These are phyloP conservation scores for Galerucella calmariensis DNA, from an alignment of 2,888 invertebrate species.

Conservation along the genomic window DNA sequence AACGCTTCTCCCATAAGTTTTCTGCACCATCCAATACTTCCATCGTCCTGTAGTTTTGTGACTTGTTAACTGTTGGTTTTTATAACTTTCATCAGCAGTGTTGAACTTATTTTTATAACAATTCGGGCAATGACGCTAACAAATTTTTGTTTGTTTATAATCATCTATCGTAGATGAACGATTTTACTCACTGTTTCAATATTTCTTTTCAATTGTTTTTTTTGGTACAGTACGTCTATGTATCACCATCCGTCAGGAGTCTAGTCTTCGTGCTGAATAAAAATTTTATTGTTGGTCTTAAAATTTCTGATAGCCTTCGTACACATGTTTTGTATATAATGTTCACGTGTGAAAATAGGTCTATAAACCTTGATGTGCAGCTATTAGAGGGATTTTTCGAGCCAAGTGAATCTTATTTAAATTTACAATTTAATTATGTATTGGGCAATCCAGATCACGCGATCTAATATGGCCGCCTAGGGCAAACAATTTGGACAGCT, in stretches of 20 bases:
- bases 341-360: conserved; percentile 50
- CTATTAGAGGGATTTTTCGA: background rate
- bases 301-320: conserved; percentile 40
- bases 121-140: too few species aligned
- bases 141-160: too few species aligned
- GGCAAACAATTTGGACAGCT: too few species aligned
- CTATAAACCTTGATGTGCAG: conserved; percentile 35
- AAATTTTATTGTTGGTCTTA: conserved; percentile 51
- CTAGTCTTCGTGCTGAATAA: conserved; percentile 44
- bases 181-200: background rate
- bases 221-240: background rate
- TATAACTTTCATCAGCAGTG: too few species aligned
- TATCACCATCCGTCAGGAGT: conserved; percentile 7
- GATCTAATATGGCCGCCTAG: too few species aligned
- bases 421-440: background rate
- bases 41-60: too few species aligned
- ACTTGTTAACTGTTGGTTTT: too few species aligned
- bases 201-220: background rate
- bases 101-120: too few species aligned
- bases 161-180: background rate
- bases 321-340: conserved; percentile 50
- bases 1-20: too few species aligned
- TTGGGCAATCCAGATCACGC: too few species aligned
- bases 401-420: background rate
- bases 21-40: too few species aligned